A percentile compares a stretch with the other conserved stretches of the same genome.
Conservation (phyloP, 2,797 vertebrate species). For the Microcaecilia unicolor region DNA sequence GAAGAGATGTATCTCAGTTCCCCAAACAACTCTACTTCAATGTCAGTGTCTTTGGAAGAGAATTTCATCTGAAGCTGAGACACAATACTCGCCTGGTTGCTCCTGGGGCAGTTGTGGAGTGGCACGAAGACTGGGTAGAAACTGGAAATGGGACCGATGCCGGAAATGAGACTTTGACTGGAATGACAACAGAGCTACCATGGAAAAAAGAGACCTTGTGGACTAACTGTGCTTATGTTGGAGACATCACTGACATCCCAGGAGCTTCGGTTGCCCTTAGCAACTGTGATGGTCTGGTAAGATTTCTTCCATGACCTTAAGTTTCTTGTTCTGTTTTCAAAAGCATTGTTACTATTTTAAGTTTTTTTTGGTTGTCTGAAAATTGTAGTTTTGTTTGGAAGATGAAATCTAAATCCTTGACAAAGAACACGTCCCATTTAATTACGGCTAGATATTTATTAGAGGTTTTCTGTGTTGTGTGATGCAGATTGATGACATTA, state of each 20-base stretch:
- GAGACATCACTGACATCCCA: slow-evolving; percentile 81
- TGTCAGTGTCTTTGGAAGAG: slow-evolving; percentile 80
- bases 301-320: no score
- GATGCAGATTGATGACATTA: no score
- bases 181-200: slow-evolving; percentile 31
- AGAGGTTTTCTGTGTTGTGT: no score
- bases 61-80: slow-evolving; percentile 83
- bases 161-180: slow-evolving; percentile 1
- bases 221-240: slow-evolving; percentile 86
- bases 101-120: slow-evolving; percentile 79
- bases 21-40: slow-evolving; percentile 77
- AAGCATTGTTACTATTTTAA: no score
- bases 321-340: no score
- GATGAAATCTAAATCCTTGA: no score
- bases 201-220: slow-evolving; percentile 76
- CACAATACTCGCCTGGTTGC: slow-evolving; percentile 75
- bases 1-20: slow-evolving; percentile 51
- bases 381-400: no score
- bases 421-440: no score
- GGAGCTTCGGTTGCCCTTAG: slow-evolving; percentile 89
- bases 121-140: slow-evolving; percentile 61
- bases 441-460: no score
- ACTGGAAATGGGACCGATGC: slow-evolving; percentile 31
- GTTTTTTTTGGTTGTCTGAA: no score
- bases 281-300: slow-evolving; percentile 98